phyloP scores from a whole-genome alignment of 2,888 invertebrate species.

The Pammene aurita region DNA sequence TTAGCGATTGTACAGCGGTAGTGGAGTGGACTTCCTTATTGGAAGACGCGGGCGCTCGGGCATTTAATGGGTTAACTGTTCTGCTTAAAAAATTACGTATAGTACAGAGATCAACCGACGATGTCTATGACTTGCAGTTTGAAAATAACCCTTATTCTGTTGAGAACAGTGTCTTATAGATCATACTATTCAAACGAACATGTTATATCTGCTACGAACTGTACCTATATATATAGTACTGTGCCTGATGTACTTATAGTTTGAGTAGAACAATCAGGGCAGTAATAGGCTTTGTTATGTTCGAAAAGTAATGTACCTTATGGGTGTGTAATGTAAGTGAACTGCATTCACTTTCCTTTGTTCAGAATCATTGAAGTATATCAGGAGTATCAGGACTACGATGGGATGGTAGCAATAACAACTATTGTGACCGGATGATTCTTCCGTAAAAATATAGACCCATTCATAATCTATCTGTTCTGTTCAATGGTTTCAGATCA shows the following conservation, averaged over 20 bases:
- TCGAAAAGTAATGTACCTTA: neutral
- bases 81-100: conserved; percentile 1
- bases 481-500: no score
- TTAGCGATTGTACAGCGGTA: conserved; percentile 53
- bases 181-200: no score
- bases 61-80: conserved; percentile 23
- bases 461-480: no score
- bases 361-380: neutral
- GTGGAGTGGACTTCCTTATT: conserved; percentile 61
- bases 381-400: neutral
- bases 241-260: no score
- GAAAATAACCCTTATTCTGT: neutral
- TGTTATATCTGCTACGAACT: no score
- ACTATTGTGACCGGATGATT: neutral
- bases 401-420: no score
- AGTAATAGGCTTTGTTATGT: neutral
- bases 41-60: conserved; percentile 41
- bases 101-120: neutral
- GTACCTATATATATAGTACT: no score
- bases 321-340: neutral
- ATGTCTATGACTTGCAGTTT: neutral
- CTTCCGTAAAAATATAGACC: neutral
- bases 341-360: conserved; percentile 1
- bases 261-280: no score
- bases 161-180: neutral